These are phyloP conservation scores for Oncorhynchus keta DNA, from an alignment of 2,113 vertebrate species.

Conservation along the genomic window DNA sequence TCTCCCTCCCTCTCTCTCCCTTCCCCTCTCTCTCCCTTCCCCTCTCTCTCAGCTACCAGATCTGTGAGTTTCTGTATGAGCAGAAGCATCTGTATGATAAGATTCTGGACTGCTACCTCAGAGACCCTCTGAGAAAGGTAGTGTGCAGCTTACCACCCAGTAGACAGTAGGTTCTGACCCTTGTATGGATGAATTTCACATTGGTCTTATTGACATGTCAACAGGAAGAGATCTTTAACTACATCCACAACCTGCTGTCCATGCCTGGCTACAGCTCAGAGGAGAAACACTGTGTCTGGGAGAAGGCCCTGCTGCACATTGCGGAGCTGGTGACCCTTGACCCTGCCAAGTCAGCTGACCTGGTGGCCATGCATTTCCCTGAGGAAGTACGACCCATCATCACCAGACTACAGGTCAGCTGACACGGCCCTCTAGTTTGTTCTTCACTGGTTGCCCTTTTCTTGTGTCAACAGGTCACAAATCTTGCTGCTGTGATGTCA, in stretches of 20 bases:
- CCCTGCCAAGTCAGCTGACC: slow-evolving; percentile 86
- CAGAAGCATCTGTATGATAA: slow-evolving; percentile 86
- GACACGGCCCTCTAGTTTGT: no score
- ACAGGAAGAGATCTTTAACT: slow-evolving; percentile 92
- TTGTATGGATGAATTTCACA: background rate
- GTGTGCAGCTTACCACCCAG: background rate
- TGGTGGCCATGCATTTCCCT: slow-evolving; percentile 84
- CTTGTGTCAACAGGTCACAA: no score
- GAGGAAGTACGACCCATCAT: slow-evolving; percentile 81
- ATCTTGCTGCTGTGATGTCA: no score
- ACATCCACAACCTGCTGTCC: slow-evolving; percentile 92
- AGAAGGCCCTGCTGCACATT: slow-evolving; percentile 82
- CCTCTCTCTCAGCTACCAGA: slow-evolving; percentile 82
- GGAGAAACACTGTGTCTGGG: slow-evolving; percentile 85
- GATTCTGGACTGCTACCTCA: slow-evolving; percentile 92
- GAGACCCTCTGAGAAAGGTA: slow-evolving; percentile 90
- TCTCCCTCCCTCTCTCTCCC: no score
- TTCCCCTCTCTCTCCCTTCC: no score
- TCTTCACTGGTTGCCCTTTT: no score
- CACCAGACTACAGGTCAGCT: slow-evolving; percentile 82
- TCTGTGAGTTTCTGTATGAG: slow-evolving; percentile 97
- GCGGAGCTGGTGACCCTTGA: slow-evolving; percentile 88
- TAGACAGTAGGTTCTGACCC: no score
- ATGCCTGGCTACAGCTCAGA: slow-evolving; percentile 87
- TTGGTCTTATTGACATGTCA: background rate